Evolutionary conservation across 2,888 invertebrate species (phyloP).

Genomic region (Rambutsinella grinnellia): DNA sequence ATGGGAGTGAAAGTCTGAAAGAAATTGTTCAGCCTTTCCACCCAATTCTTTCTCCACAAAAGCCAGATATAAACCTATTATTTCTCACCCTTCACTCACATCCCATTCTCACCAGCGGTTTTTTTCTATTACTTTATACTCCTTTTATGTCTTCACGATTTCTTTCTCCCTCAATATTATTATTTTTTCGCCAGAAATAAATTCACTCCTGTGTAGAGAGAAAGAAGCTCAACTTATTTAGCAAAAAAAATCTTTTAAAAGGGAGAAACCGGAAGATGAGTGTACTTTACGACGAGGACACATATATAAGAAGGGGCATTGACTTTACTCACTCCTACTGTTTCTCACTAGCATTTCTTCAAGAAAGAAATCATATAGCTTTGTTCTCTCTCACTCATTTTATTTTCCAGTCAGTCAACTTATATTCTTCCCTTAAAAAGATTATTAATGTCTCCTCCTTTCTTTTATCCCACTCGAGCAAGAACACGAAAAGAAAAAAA

Average conservation of each 20-base stretch:
- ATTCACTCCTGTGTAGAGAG: too few relatives aligned
- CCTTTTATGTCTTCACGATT: too few relatives aligned
- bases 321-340: slow-evolving; percentile 3
- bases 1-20: neutral
- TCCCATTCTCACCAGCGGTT: neutral
- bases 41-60: neutral
- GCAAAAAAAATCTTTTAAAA: neutral
- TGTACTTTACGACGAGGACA: slow-evolving; percentile 8
- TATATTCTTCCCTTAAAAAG: neutral
- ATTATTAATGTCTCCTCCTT: neutral
- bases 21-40: neutral
- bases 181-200: too few relatives aligned
- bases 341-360: neutral
- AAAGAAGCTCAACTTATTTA: too few relatives aligned
- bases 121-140: too few relatives aligned
- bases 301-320: neutral
- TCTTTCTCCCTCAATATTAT: too few relatives aligned
- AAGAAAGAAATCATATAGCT: slow-evolving; percentile 2
- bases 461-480: neutral
- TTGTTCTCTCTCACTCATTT: neutral
- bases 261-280: slow-evolving; percentile 3
- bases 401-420: slow-evolving; percentile 6
- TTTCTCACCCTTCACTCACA: neutral
- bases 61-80: neutral
- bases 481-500: too few relatives aligned